A percentile compares a stretch with the other conserved stretches of the same genome.
These are phyloP conservation scores for Hyposmocoma kahamanoa DNA, from an alignment of 1,140 invertebrate species.

Conservation along the genomic window DNA sequence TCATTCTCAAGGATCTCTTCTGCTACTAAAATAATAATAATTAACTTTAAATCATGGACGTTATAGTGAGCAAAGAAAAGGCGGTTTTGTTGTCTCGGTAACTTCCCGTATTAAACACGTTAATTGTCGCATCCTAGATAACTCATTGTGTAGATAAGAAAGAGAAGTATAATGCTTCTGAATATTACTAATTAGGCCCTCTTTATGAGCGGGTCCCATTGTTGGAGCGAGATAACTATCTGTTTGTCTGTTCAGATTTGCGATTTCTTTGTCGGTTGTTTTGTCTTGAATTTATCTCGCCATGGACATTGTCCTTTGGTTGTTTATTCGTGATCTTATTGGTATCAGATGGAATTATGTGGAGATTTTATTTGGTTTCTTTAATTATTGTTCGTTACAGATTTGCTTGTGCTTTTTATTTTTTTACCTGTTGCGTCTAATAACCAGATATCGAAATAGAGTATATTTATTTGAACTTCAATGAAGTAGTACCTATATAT, in stretches of 20 bases:
- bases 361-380: too few relatives aligned
- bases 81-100: background rate
- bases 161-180: constrained; percentile 54
- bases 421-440: too few relatives aligned
- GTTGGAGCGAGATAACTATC: constrained; percentile 70
- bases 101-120: background rate
- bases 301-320: too few relatives aligned
- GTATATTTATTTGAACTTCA: too few relatives aligned
- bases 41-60: background rate
- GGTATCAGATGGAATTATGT: too few relatives aligned
- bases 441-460: too few relatives aligned
- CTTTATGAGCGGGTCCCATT: constrained; percentile 68
- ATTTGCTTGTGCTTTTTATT: too few relatives aligned
- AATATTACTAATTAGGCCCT: constrained; percentile 72
- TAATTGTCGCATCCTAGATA: background rate
- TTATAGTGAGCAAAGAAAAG: background rate
- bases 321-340: too few relatives aligned
- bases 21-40: background rate
- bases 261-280: constrained; percentile 69
- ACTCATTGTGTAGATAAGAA: background rate
- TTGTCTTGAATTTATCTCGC: too few relatives aligned
- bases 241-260: constrained; percentile 62
- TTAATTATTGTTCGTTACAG: too few relatives aligned
- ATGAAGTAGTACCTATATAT: too few relatives aligned
- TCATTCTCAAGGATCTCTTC: too few relatives aligned